phyloP scores from a whole-genome alignment of 1,140 invertebrate species.

The Zaprionus tsacasi region DNA sequence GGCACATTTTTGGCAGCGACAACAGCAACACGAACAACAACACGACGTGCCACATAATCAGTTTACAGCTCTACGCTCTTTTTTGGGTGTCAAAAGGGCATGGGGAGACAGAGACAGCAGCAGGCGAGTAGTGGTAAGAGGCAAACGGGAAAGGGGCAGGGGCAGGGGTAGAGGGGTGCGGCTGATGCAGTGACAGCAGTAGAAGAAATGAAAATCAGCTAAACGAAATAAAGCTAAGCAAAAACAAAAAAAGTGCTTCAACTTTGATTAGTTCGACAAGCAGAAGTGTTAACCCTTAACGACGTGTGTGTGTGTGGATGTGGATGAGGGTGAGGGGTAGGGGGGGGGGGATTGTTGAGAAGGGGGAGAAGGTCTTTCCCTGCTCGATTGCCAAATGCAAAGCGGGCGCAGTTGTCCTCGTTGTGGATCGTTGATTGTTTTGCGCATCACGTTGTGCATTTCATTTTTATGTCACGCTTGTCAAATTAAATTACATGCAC shows the following conservation, averaged over 20 bases:
- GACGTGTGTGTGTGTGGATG: neutral
- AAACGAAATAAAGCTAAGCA: conserved; percentile 9
- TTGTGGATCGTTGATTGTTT: conserved; percentile 45
- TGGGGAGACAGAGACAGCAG: neutral
- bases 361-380: neutral
- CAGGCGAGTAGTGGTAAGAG: neutral
- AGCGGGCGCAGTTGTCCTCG: conserved; percentile 4
- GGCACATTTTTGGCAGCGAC: conserved; percentile 25
- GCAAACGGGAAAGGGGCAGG: neutral
- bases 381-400: conserved; percentile 32
- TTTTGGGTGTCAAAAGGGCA: conserved; percentile 6
- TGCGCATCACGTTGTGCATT: conserved; percentile 76
- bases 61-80: conserved; percentile 18
- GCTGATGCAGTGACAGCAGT: neutral
- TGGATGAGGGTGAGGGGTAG: neutral
- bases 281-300: conserved; percentile 31
- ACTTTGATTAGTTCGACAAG: conserved; percentile 65
- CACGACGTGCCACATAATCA: conserved; percentile 22
- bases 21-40: conserved; percentile 31
- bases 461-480: conserved; percentile 73
- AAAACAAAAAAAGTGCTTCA: conserved; percentile 40
- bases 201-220: conserved; percentile 40
- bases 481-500: conserved; percentile 76
- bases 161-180: too few relatives aligned
- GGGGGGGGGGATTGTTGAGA: too few relatives aligned